phyloP scores from a whole-genome alignment of 2,113 vertebrate species.

The Arenaria interpres region DNA sequence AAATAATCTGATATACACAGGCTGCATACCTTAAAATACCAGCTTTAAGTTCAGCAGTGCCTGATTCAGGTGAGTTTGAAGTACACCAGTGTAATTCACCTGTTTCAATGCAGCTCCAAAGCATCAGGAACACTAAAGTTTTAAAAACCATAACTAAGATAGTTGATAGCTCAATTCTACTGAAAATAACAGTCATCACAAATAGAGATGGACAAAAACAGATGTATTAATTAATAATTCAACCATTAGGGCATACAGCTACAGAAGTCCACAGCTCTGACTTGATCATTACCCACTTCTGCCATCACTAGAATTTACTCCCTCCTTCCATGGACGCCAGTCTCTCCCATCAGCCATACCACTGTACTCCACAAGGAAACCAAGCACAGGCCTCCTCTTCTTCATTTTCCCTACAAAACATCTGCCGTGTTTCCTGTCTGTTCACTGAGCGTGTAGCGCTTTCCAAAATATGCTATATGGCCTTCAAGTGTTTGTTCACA shows the following conservation, averaged over 20 bases:
- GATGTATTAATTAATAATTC: neutral
- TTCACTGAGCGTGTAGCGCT: neutral
- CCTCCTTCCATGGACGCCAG: neutral
- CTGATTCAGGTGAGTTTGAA: neutral
- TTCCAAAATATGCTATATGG: neutral
- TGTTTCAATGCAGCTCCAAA: neutral
- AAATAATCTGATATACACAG: neutral
- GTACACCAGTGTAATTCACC: neutral
- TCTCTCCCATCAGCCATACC: neutral
- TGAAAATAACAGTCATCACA: neutral
- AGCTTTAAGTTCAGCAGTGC: neutral
- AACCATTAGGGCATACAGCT: neutral
- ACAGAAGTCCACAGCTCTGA: neutral
- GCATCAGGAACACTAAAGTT: neutral
- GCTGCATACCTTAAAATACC: neutral
- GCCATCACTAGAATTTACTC: neutral
- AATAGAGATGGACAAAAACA: fast-evolving
- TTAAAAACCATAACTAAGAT: neutral
- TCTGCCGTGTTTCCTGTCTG: neutral
- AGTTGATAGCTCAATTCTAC: neutral
- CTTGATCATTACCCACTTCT: neutral
- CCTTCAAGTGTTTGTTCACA: neutral
- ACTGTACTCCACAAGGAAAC: neutral
- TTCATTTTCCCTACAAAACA: neutral
- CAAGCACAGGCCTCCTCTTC: fast-evolving